These are phyloP conservation scores for Parotocinclus haroldoi DNA, from an alignment of 2,797 vertebrate genomes.

Conservation along the genomic window DNA sequence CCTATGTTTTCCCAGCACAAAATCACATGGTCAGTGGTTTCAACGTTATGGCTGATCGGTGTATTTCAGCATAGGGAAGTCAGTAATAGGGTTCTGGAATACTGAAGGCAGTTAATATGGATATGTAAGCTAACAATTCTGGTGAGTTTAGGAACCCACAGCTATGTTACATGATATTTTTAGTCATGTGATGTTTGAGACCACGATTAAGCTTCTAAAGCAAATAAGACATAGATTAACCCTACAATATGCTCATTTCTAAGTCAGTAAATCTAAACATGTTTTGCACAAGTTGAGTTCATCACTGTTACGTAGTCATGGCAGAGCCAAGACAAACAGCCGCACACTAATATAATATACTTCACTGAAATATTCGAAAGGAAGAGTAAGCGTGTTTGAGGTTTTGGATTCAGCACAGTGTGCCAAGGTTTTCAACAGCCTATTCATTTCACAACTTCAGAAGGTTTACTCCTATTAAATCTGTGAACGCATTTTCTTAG, in stretches of 20 bases:
- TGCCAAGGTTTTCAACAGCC: constrained; percentile 47
- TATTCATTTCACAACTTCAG: constrained; percentile 51
- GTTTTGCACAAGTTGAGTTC: constrained; percentile 30
- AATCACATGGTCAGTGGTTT: too few species aligned
- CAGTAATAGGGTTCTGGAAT: background rate
- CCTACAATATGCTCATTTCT: constrained; percentile 53
- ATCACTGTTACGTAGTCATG: constrained; percentile 57
- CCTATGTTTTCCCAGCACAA: too few species aligned
- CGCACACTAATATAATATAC: constrained; percentile 50
- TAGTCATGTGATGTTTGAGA: constrained; percentile 12
- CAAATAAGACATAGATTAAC: constrained; percentile 52
- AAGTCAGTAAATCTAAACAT: constrained; percentile 27
- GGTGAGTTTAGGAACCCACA: constrained; percentile 55
- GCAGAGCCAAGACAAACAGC: constrained; percentile 58
- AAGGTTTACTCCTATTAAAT: constrained; percentile 62
- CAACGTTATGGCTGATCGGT: too few species aligned
- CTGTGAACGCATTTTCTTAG: constrained; percentile 63
- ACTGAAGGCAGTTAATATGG: too few species aligned
- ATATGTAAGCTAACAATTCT: background rate
- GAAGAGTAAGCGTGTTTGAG: constrained; percentile 43
- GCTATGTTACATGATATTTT: constrained; percentile 46
- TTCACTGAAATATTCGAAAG: constrained; percentile 50
- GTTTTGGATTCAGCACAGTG: constrained; percentile 24
- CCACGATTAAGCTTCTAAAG: constrained; percentile 61
- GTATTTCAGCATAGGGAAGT: constrained; percentile 11